Percentiles rank a stretch among this genome's conserved stretches.
Evolutionary conservation across 2,797 vertebrate species (phyloP).

Genomic region (Leucoraja ocellata): DNA sequence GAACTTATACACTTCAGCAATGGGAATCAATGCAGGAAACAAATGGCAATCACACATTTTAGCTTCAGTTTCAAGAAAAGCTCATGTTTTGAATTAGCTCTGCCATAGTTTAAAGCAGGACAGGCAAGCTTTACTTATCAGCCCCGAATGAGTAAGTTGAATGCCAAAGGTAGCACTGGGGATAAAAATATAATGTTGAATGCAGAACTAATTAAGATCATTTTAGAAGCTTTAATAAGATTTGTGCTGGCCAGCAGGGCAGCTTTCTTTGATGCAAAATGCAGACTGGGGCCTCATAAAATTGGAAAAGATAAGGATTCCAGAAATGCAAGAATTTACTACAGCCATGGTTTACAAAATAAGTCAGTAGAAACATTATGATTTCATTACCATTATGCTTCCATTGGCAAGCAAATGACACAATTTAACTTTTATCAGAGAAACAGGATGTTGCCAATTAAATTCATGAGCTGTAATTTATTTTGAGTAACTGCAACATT

Average conservation of each 20-base stretch:
- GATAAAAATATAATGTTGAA: not conserved
- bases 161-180: not conserved
- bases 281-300: not conserved
- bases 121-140: not conserved
- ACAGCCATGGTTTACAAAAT: not conserved
- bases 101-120: not conserved
- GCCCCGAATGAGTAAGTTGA: not conserved
- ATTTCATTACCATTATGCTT: not conserved
- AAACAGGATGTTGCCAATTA: slow-evolving; percentile 25
- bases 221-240: not conserved
- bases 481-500: not conserved
- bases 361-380: slow-evolving; percentile 12
- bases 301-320: not conserved
- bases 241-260: not conserved
- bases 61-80: not conserved
- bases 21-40: not conserved
- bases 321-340: slow-evolving; percentile 13
- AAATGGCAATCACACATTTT: not conserved
- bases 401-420: not conserved
- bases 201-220: not conserved
- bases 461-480: not conserved
- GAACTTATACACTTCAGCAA: not conserved
- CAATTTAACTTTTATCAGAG: not conserved
- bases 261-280: not conserved
- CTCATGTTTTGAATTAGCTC: not conserved